Percentiles rank a stretch among this genome's conserved stretches.
phyloP scores from a whole-genome alignment of 2,113 vertebrate species.

The Nestor notabilis region DNA sequence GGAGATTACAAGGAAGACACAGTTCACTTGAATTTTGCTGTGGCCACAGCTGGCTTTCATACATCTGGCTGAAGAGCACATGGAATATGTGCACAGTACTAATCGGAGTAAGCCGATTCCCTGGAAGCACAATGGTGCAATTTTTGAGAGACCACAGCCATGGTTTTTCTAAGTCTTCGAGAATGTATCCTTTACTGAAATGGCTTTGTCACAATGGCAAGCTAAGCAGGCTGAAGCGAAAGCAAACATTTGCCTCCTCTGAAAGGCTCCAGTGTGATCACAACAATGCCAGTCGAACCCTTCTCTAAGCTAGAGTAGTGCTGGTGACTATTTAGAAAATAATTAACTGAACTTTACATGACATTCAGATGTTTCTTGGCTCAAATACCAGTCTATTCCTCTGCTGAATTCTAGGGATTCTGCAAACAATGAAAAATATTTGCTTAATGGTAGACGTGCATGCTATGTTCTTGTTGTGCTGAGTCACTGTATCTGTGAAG shows the following conservation, averaged over 20 bases:
- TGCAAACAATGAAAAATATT: constrained; percentile 60
- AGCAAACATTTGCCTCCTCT: constrained; percentile 12
- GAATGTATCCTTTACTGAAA: neutral
- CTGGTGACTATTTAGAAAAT: constrained; percentile 62
- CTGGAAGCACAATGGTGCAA: neutral
- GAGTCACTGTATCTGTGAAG: constrained; percentile 32
- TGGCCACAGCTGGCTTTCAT: neutral
- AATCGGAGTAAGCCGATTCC: neutral
- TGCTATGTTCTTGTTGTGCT: constrained; percentile 4
- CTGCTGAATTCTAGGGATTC: constrained; percentile 52
- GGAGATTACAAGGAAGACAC: neutral
- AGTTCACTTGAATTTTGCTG: neutral
- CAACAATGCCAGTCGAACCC: constrained; percentile 15
- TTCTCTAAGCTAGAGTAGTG: neutral
- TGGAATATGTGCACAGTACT: neutral
- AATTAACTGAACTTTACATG: constrained; percentile 69
- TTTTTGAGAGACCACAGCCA: neutral
- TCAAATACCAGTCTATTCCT: constrained; percentile 44
- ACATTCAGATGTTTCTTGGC: constrained; percentile 64
- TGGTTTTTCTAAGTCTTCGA: neutral
- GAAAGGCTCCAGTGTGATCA: constrained; percentile 22
- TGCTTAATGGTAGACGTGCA: constrained; percentile 36
- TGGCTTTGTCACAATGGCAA: constrained; percentile 18
- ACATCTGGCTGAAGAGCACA: neutral
- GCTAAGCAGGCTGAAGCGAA: constrained; percentile 9